These are phyloP conservation scores for Clarias gariepinus DNA, from an alignment of 2,113 vertebrate species.

Conservation along the genomic window DNA sequence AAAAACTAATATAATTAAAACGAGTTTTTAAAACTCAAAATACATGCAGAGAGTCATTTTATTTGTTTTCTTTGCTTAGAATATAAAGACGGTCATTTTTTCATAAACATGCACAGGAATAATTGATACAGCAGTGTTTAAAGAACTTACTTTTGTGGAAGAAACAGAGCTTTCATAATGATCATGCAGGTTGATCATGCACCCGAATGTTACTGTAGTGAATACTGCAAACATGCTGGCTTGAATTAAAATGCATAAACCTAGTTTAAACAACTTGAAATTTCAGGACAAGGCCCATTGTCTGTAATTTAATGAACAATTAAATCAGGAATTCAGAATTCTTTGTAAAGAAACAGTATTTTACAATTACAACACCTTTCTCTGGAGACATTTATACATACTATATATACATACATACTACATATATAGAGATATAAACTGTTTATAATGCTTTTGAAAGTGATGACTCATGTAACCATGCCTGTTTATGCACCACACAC, in stretches of 20 bases:
- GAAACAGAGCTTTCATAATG: too few species aligned
- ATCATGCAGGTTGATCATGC: neutral
- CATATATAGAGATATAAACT: too few species aligned
- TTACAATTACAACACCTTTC: constrained; percentile 16
- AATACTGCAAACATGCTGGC: too few species aligned
- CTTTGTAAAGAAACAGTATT: constrained; percentile 5
- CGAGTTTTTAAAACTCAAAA: neutral
- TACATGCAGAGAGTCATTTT: neutral
- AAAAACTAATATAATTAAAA: neutral
- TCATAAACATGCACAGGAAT: neutral
- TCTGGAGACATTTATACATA: too few species aligned
- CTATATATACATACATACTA: too few species aligned
- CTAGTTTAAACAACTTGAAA: neutral
- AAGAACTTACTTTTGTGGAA: too few species aligned
- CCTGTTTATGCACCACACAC: too few species aligned
- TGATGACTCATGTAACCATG: too few species aligned
- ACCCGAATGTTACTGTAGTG: too few species aligned
- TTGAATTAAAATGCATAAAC: neutral
- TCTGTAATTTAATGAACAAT: constrained; percentile 34
- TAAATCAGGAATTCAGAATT: constrained; percentile 38
- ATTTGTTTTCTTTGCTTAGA: neutral
- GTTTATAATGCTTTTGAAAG: too few species aligned
- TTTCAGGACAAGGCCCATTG: neutral
- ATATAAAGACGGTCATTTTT: neutral
- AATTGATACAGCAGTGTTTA: too few species aligned